Evolutionary conservation across 2,113 vertebrate species (phyloP).

Genomic region (Chloropsis cyanopogon): DNA sequence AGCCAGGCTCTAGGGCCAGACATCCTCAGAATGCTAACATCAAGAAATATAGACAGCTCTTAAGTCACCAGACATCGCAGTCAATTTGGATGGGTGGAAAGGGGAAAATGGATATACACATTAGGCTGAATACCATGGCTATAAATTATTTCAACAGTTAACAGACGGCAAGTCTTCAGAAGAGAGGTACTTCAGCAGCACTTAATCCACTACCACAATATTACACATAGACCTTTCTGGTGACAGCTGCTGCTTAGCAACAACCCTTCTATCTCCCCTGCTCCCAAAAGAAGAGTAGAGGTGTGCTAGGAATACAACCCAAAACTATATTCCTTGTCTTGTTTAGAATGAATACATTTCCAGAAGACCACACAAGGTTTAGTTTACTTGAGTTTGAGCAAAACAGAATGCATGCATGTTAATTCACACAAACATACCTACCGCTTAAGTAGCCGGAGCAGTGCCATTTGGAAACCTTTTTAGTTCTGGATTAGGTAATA

Average conservation of each 20-base stretch:
- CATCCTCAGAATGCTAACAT: background rate
- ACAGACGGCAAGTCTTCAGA: background rate
- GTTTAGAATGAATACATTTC: background rate
- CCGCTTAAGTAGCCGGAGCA: background rate
- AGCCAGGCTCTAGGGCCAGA: background rate
- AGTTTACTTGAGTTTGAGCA: background rate
- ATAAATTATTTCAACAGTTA: slow-evolving; percentile 15
- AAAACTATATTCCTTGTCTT: background rate
- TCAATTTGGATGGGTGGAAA: background rate
- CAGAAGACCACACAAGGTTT: background rate
- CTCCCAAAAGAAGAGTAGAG: background rate
- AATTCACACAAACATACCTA: background rate
- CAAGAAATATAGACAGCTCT: background rate
- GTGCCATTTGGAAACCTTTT: background rate
- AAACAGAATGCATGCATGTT: background rate
- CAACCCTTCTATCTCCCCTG: background rate
- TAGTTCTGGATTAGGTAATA: background rate
- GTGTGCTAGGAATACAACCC: background rate
- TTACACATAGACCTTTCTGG: background rate
- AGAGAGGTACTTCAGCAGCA: background rate
- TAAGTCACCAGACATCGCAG: background rate
- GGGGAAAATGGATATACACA: background rate
- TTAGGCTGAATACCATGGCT: background rate
- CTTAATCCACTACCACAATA: background rate
- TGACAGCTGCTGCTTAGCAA: background rate